Conservation (phyloP, 2,797 vertebrate genomes). For the Tangara arthus region DNA sequence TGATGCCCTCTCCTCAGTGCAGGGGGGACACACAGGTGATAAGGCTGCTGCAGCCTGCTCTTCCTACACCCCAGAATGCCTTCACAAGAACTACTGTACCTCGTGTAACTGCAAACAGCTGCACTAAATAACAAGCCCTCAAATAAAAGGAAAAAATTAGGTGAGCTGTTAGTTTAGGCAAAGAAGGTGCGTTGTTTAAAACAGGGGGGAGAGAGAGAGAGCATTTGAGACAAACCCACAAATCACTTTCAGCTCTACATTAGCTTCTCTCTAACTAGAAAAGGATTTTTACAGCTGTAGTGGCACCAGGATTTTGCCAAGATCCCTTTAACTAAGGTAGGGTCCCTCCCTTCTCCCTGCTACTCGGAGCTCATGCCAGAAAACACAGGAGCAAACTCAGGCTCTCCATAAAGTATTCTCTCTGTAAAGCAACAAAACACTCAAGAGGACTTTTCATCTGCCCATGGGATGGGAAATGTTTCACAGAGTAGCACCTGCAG, state of each 20-base stretch:
- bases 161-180: neutral
- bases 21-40: fast-evolving
- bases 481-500: fast-evolving
- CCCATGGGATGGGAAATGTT: neutral
- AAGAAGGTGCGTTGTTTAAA: neutral
- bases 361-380: neutral
- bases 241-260: neutral
- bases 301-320: neutral
- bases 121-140: neutral
- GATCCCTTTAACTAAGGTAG: neutral
- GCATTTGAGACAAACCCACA: neutral
- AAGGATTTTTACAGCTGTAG: neutral
- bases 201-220: fast-evolving
- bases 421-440: neutral
- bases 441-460: neutral
- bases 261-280: neutral
- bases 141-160: neutral
- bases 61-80: neutral
- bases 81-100: neutral
- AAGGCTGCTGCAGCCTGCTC: neutral
- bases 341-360: neutral
- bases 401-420: neutral
- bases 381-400: neutral
- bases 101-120: neutral
- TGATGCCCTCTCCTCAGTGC: neutral